Conservation (phyloP, 2,797 vertebrate species). For the Phyllotis vaccarum region DNA sequence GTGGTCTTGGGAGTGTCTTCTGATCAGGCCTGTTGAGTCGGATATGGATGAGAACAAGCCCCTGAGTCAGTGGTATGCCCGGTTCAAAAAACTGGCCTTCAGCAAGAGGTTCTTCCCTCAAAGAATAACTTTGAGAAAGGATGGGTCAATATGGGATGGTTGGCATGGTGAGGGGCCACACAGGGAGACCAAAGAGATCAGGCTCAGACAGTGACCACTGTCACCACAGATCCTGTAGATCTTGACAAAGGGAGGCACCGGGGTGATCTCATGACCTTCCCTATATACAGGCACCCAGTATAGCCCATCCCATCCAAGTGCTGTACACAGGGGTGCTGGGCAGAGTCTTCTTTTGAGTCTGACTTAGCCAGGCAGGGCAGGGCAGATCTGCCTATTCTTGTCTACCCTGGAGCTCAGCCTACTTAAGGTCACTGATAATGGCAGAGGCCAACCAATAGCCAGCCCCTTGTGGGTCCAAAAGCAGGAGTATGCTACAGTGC, state of each 20-base stretch:
- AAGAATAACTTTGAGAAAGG: neutral
- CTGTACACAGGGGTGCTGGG: neutral
- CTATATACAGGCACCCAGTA: rapidly evolving
- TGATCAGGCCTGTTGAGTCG: neutral
- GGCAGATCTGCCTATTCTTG: neutral
- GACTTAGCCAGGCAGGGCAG: neutral
- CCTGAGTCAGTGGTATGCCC: neutral
- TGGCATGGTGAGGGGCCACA: neutral
- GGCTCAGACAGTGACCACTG: neutral
- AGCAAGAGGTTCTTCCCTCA: neutral
- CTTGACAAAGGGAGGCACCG: neutral
- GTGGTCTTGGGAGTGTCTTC: slow-evolving; percentile 1
- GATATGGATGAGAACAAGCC: neutral
- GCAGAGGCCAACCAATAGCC: neutral
- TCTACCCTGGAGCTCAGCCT: neutral
- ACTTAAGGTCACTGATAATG: neutral
- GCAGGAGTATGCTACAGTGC: too few relatives aligned
- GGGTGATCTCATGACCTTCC: neutral
- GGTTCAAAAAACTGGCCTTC: slow-evolving; percentile 2
- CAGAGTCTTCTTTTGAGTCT: neutral
- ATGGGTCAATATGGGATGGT: neutral
- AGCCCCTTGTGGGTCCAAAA: rapidly evolving
- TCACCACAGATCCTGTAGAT: neutral
- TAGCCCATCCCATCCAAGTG: neutral
- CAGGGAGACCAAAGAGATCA: neutral